phyloP scores from a whole-genome alignment of 1,140 invertebrate genomes.

The Aethina tumida region DNA sequence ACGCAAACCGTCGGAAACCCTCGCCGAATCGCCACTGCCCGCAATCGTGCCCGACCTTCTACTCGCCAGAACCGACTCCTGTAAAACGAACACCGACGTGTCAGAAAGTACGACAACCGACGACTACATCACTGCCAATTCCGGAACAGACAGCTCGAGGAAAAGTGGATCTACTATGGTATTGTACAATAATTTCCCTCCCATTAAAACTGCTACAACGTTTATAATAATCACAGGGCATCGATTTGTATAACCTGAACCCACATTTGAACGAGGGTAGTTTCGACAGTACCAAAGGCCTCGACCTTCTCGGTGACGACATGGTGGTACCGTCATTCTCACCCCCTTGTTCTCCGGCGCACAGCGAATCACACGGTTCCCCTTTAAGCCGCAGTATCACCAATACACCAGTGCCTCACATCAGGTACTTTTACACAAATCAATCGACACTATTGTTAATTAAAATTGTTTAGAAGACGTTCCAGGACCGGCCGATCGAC shows the following conservation, averaged over 20 bases:
- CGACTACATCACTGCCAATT: slow-evolving; percentile 81
- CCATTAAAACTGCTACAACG: too few species aligned
- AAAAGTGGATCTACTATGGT: slow-evolving; percentile 37
- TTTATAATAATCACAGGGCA: slow-evolving; percentile 8
- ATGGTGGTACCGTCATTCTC: slow-evolving; percentile 41
- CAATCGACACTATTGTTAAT: too few species aligned
- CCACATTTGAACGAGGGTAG: slow-evolving; percentile 15
- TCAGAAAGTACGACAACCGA: slow-evolving; percentile 79
- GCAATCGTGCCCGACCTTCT: slow-evolving; percentile 34
- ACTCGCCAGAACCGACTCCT: slow-evolving; percentile 57
- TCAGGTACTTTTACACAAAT: too few species aligned
- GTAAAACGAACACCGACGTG: slow-evolving; percentile 63
- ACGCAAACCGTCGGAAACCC: slow-evolving; percentile 12
- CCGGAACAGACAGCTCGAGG: slow-evolving; percentile 48
- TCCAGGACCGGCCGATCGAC: slow-evolving; percentile 32
- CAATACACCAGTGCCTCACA: slow-evolving; percentile 32
- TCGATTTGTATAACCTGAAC: slow-evolving; percentile 14
- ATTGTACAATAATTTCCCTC: slow-evolving; percentile 1
- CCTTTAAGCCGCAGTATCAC: slow-evolving; percentile 12
- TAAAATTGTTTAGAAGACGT: too few species aligned
- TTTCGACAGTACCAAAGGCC: slow-evolving; percentile 20
- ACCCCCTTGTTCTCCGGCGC: slow-evolving; percentile 14
- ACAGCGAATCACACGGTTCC: slow-evolving; percentile 2
- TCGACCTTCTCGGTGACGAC: slow-evolving; percentile 14
- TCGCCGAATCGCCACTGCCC: slow-evolving; percentile 23